Base-by-base conservation (phyloP, 2,888 invertebrate genomes). In the Achlya flavicornis region DNA sequence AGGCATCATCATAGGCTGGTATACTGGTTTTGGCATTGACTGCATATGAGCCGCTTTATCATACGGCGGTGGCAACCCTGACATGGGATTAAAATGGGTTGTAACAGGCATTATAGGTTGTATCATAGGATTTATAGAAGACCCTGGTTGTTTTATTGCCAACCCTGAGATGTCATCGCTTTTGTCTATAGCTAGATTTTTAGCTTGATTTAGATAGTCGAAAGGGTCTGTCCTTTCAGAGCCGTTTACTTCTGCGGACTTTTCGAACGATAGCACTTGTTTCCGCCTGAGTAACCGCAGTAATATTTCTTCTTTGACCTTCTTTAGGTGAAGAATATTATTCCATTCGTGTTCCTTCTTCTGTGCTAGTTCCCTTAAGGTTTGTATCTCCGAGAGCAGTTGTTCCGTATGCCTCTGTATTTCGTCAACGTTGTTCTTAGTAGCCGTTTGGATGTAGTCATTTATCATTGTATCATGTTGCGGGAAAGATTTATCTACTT, bases 261-360 rank as follows among this genome's bases (percentile, higher is more conserved):
- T 93, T 66, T 93, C 93, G 62, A 90, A 93, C 0, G 92, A 88
- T 12, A 96, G 78, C 3, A 96, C 94, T 76, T 96, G 96, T 76
- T 96, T 95, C 74, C 95, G 95, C 66, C 97, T 94, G 65, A 96
- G 93, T 46, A 98, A 88, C 71, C 97, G 93, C 8, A 96, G 89
- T 61, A 97, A 90, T 32, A 97, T 95, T 81, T 98, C 97, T 80
- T 98, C 97, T 89, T 98, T 98, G 4, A 97, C 94, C 84, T 97
- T 97, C 83, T 97, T 97, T 72, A 97, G 91, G 78, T 97, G 96
- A 14, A 98, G 86, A 63, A 98, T 96, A 66, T 97, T 96, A 84
- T 98, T 97, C 97, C 97, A 97, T 86, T 98, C 98, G 75, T 96
- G 95, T 89, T 98, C 98, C 84, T 98, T 98, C 79, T 96, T 95